A percentile compares a stretch with the other conserved stretches of the same genome.
Evolutionary conservation across 2,113 vertebrate species (phyloP).

Genomic region (Rhegmatorhina hoffmannsi): DNA sequence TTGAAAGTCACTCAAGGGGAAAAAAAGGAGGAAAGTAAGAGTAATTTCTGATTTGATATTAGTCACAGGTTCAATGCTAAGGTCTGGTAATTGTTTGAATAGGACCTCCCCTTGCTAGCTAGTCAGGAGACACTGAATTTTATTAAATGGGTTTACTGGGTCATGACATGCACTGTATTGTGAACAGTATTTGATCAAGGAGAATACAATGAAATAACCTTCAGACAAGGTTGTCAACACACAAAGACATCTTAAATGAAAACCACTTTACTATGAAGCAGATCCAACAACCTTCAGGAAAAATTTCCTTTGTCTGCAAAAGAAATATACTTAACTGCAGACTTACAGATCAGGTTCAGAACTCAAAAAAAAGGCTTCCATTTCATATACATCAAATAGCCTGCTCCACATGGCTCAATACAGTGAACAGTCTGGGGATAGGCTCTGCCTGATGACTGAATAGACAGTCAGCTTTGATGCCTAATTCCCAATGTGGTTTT

Average conservation of each 20-base stretch:
- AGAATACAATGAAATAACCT: constrained; percentile 27
- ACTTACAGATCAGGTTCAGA: not conserved
- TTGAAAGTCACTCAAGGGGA: constrained; percentile 25
- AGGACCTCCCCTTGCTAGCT: not conserved
- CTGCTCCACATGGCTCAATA: not conserved
- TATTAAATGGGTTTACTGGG: constrained; percentile 38
- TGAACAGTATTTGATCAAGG: constrained; percentile 13
- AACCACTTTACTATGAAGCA: not conserved
- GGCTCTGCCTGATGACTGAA: not conserved
- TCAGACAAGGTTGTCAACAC: constrained; percentile 45
- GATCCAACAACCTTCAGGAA: not conserved
- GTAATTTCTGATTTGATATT: constrained; percentile 38
- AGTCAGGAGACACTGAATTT: not conserved
- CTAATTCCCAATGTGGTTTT: not conserved
- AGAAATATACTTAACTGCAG: not conserved
- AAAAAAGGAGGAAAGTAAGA: constrained; percentile 6
- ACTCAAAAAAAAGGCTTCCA: not conserved
- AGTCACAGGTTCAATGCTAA: constrained; percentile 25
- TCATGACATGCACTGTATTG: constrained; percentile 12
- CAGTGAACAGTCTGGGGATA: not conserved
- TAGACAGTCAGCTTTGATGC: not conserved
- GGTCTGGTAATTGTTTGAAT: constrained; percentile 53
- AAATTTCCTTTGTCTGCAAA: not conserved
- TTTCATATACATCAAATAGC: not conserved
- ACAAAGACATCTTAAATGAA: constrained; percentile 9